A percentile compares a stretch with the other conserved stretches of the same genome.
Conservation (phyloP, 1,140 invertebrate species). For the Ooceraea biroi region DNA sequence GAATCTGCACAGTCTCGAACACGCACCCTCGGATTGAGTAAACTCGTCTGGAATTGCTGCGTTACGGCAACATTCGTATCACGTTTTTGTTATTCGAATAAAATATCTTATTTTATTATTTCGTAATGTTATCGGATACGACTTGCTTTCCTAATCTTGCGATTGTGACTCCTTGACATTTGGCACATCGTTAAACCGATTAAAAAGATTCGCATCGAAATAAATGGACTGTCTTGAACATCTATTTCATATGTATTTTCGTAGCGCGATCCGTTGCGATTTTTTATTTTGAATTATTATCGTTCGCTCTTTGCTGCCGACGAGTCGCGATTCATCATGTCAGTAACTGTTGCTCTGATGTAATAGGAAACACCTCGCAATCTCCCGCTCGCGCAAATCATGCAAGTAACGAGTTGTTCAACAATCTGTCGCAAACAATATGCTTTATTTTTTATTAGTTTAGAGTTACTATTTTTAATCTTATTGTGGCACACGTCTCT, state of each 20-base stretch:
- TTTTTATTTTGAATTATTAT: constrained; percentile 15
- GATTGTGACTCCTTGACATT: neutral
- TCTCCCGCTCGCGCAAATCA: neutral
- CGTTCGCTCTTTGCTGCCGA: neutral
- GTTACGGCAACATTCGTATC: neutral
- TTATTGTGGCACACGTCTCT: no score
- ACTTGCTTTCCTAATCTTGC: constrained; percentile 9
- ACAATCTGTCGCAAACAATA: no score
- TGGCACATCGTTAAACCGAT: no score
- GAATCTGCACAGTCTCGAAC: neutral
- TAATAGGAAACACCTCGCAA: constrained; percentile 9
- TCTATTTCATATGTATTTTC: constrained; percentile 3
- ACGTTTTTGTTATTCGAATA: neutral
- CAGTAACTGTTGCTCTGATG: neutral
- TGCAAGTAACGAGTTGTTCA: neutral
- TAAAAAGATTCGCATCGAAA: neutral
- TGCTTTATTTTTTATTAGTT: no score
- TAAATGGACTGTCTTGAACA: constrained; percentile 13
- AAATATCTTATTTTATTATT: constrained; percentile 1
- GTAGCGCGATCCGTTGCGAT: neutral
- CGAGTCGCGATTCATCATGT: neutral
- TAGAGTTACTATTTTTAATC: no score
- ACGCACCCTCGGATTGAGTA: neutral
- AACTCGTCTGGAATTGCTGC: neutral
- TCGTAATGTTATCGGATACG: neutral